These are phyloP conservation scores for Temnothorax longispinosus DNA, from an alignment of 1,140 invertebrate species.

Conservation along the genomic window DNA sequence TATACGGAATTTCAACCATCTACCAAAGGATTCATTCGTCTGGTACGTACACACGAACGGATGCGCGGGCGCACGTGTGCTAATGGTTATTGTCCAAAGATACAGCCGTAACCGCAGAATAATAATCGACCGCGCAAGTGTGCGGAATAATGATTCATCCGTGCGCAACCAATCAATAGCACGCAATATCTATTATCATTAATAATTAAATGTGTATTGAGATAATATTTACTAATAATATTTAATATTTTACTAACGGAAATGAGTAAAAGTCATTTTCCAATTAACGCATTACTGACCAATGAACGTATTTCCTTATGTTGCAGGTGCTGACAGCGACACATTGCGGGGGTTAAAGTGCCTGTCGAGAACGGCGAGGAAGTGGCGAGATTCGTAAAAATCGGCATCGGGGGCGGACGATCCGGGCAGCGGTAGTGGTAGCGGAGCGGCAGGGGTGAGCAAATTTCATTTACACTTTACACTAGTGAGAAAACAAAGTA, in stretches of 20 bases:
- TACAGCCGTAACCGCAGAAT: background rate
- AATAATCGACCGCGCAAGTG: background rate
- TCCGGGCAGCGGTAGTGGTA: constrained; percentile 85
- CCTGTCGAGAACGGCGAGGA: constrained; percentile 66
- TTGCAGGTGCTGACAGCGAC: constrained; percentile 83
- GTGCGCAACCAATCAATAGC: background rate
- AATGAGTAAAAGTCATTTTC: background rate
- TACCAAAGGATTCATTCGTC: constrained; percentile 43
- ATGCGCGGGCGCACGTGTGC: background rate
- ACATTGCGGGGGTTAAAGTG: constrained; percentile 76
- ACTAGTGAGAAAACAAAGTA: constrained; percentile 6
- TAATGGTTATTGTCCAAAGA: constrained; percentile 25
- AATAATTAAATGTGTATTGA: background rate
- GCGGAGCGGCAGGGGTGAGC: constrained; percentile 84
- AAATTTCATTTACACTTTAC: background rate
- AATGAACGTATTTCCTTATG: constrained; percentile 16
- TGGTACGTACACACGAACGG: background rate
- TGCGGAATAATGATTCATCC: background rate
- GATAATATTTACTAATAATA: background rate
- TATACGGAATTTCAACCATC: constrained; percentile 72
- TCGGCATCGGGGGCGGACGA: constrained; percentile 80
- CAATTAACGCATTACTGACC: background rate
- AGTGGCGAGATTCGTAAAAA: constrained; percentile 81
- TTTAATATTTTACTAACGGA: background rate
- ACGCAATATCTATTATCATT: background rate